Base-by-base conservation (phyloP, 2,797 vertebrate genomes). In the Coregonus ussuriensis region DNA sequence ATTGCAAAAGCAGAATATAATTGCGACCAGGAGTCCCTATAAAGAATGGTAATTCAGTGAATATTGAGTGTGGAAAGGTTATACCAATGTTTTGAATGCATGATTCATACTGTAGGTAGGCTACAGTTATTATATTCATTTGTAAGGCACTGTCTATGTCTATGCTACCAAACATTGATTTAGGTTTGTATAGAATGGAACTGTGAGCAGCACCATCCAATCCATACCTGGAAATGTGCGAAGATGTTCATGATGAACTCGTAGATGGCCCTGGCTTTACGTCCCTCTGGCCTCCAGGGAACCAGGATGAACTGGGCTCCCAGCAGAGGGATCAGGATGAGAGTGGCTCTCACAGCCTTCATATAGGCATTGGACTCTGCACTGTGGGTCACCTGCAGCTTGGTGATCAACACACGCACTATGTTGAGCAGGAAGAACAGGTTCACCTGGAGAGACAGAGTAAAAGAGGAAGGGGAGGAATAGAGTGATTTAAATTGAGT, bases 1-100 rank as follows among this genome's bases (percentile, higher is more conserved):
- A 65, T 96, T 96, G 85, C 92, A 94, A 88, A 96, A 95, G 84
- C 95, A 96, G 87, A 94, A 94, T 80, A 95, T 94, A 73, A 94
- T 87, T 16, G 95, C 94, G 82, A 95, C 95, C 83, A 95, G 79
- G 35, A 96, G 82, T 54, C 95, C 95, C 95, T 96, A 81, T 3
- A 78, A 84, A 91, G 74, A 1, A 75, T 62, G 85, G 15, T 78
- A 0, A 5, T 65, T 16, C 69, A 82, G 81, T 21, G 74, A 79
- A 72, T 71, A 79, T 83, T 15, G 9, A 47, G 41, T 47, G 41
- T 11, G 9, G 41, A 47, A 13, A 47, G 9, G 41, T 47, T 47
- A 47, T 47, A 13, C 2, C 41, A 47, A 47, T 21, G 68, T 67
- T 3, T 2, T 6, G 14, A 68, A 18, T 21, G 11, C 5, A 59